A percentile compares a stretch with the other conserved stretches of the same genome.
phyloP scores from a whole-genome alignment of 2,888 invertebrate genomes.

The Zaprionus lineosus region DNA sequence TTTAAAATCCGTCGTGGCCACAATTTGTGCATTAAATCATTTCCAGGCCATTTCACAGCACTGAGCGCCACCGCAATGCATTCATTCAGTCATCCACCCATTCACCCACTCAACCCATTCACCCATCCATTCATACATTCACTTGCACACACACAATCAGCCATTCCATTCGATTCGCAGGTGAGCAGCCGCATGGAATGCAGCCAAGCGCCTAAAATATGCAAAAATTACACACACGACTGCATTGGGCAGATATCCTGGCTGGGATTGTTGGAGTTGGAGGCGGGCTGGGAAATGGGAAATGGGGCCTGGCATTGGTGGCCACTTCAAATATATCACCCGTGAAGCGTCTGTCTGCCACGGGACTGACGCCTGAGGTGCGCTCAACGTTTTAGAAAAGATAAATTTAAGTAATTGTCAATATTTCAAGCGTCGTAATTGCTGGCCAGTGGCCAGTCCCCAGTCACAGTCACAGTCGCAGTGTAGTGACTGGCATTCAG shows the following conservation, averaged over 20 bases:
- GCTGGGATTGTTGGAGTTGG: constrained; percentile 9
- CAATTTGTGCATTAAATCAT: constrained; percentile 77
- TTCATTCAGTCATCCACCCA: constrained; percentile 47
- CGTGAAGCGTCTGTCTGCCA: constrained; percentile 59
- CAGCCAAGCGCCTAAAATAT: constrained; percentile 59
- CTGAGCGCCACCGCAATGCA: constrained; percentile 65
- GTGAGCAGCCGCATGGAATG: constrained; percentile 73
- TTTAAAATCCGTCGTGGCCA: constrained; percentile 69
- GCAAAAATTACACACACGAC: constrained; percentile 72
- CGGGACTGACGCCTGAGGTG: constrained; percentile 73
- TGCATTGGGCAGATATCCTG: constrained; percentile 35
- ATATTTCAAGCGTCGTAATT: constrained; percentile 75
- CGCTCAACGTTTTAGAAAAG: constrained; percentile 73
- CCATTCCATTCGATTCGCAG: constrained; percentile 67
- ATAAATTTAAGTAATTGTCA: constrained; percentile 79
- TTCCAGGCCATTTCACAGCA: constrained; percentile 76
- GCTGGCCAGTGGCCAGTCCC: constrained; percentile 39
- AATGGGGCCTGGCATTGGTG: constrained; percentile 24
- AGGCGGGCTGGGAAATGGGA: neutral
- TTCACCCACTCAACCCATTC: constrained; percentile 39
- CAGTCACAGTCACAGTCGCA: constrained; percentile 1
- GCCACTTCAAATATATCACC: constrained; percentile 75
- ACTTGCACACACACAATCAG: constrained; percentile 44
- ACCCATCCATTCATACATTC: constrained; percentile 40
- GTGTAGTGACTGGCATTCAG: neutral